A percentile compares a stretch with the other conserved stretches of the same genome.
These are phyloP conservation scores for Wiebesia pumilae DNA, from an alignment of 1,140 invertebrate genomes.

Conservation along the genomic window DNA sequence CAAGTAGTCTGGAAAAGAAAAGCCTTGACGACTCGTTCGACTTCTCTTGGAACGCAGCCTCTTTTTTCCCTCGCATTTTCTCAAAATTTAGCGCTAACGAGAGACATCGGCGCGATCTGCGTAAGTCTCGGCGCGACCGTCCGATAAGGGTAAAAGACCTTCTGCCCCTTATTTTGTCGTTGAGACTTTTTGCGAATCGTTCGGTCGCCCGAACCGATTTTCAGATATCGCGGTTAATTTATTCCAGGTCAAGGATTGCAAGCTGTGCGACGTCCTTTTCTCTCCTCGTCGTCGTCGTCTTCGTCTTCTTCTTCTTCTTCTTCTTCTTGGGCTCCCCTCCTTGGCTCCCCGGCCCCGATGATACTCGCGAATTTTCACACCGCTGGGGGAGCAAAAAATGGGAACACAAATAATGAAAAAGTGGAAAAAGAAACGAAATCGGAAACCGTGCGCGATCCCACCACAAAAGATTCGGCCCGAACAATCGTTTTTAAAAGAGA, in stretches of 20 bases:
- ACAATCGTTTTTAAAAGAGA: slow-evolving; percentile 38
- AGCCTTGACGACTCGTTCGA: slow-evolving; percentile 1
- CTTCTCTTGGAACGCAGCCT: background rate
- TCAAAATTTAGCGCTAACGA: slow-evolving; percentile 18
- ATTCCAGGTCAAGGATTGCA: slow-evolving; percentile 45
- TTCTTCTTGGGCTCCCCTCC: background rate
- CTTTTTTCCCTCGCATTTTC: background rate
- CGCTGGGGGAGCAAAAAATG: background rate
- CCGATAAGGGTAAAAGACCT: slow-evolving; percentile 45
- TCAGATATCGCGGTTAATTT: slow-evolving; percentile 28
- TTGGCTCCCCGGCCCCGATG: background rate
- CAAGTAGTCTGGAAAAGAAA: slow-evolving; percentile 17
- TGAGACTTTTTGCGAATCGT: background rate
- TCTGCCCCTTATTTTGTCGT: slow-evolving; percentile 6
- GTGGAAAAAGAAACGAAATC: background rate
- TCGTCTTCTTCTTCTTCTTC: background rate
- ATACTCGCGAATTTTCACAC: background rate
- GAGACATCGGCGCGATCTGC: background rate
- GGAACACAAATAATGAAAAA: background rate
- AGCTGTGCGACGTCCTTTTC: slow-evolving; percentile 11
- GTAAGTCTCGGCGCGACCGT: background rate
- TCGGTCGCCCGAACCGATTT: slow-evolving; percentile 9
- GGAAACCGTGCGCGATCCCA: background rate
- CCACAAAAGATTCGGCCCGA: background rate
- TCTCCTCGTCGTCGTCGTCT: background rate